Base-by-base conservation (phyloP, 2,888 invertebrate genomes). In the Ormyrus thymus region DNA sequence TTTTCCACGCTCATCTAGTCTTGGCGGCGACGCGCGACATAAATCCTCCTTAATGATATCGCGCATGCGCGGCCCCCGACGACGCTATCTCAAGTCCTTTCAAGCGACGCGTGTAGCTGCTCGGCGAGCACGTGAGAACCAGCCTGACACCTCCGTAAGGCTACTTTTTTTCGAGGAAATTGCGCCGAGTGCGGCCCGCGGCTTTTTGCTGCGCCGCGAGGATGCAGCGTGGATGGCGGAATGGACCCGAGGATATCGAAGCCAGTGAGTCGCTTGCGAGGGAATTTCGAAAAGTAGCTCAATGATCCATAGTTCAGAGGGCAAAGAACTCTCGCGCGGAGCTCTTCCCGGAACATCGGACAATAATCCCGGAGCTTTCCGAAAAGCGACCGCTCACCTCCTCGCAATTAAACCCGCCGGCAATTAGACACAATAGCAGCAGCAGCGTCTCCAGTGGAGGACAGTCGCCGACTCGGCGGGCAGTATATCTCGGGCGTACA, bases 21-120 rank as follows among this genome's bases (percentile, higher is more conserved):
- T 29, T 29, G 51, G 46, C 43, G 11, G n/a, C 53, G 43, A 45
- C 58, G 69, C 70, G 82, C 83, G 83, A 84, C 85, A 87, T 89
- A 88, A 89, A 89, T 89, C 86, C 85, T 82, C 84, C 84, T 87
- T 87, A 88, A 89, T 87, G 88, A 87, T 88, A 89, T 88, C 86
- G 85, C 85, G 81, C 83, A 83, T 85, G 85, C 84, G 85, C n/a
- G 59, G 46, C 15, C 29, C 46, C 29, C 15, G 58, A 29, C 61
- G 64, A 62, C 71, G 61, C 64, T 74, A 66, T 74, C 78, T 75
- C 50, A n/a, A 29, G 48, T 58, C 46, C 15, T 53, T 7, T 1
- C 29, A 45, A 58, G 10, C 50, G 50, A 65, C 9, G 56, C 29
- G 48, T 48, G 29, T 13, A 43, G 11, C 15, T n/a, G 8, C n/a